Conservation (phyloP, 2,113 vertebrate genomes). For the Pyrgilauda ruficollis region DNA sequence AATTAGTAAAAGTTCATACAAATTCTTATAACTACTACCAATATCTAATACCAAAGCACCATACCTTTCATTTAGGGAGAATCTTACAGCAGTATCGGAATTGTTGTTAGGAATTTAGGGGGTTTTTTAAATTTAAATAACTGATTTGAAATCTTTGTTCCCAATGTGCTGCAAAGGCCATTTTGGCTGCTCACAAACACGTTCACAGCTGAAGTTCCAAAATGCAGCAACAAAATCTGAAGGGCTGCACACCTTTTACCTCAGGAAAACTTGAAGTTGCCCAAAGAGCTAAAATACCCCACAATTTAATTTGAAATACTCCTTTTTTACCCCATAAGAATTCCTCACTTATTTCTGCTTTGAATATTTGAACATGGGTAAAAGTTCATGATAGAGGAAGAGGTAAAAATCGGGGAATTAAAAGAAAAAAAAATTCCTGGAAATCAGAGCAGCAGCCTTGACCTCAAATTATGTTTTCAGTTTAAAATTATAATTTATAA, state of each 20-base stretch:
- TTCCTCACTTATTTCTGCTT: background rate
- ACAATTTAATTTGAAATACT: background rate
- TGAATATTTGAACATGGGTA: background rate
- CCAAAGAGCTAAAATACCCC: background rate
- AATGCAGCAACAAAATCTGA: background rate
- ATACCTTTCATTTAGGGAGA: background rate
- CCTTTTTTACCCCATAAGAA: background rate
- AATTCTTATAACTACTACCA: background rate
- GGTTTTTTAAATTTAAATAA: background rate
- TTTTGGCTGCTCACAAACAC: background rate
- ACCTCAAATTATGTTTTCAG: conserved; percentile 44
- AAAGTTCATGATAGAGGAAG: background rate
- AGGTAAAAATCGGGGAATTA: background rate
- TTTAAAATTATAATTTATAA: conserved; percentile 49
- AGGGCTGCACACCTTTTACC: background rate
- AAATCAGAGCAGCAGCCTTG: conserved; percentile 35
- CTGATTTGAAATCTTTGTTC: background rate
- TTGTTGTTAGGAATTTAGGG: background rate
- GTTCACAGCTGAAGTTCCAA: background rate
- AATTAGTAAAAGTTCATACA: background rate
- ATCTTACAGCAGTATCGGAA: background rate
- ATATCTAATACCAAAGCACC: background rate
- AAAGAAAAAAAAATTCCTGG: conserved; percentile 5
- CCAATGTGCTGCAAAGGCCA: background rate
- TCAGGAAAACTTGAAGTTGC: background rate